A percentile compares a stretch with the other conserved stretches of the same genome.
phyloP scores from a whole-genome alignment of 2,888 invertebrate species.

The Gastrophysa polygoni region DNA sequence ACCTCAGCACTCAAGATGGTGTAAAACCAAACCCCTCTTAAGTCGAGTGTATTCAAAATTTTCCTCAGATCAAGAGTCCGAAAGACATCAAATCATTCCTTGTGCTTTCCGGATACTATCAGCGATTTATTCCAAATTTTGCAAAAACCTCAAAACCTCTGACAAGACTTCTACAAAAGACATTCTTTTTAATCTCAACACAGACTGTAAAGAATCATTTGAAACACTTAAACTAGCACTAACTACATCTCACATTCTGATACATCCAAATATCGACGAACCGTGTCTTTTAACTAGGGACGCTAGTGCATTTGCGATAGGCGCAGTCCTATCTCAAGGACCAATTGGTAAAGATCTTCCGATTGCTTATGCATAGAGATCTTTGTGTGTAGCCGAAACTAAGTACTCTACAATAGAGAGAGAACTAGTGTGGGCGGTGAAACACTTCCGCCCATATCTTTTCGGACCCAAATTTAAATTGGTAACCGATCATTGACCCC shows the following conservation, averaged over 20 bases:
- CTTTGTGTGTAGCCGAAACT: too few relatives aligned
- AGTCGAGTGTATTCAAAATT: background rate
- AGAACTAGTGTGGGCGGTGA: too few relatives aligned
- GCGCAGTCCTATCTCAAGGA: slow-evolving; percentile 41
- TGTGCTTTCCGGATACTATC: background rate
- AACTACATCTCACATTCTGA: slow-evolving; percentile 26
- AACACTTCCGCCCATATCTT: too few relatives aligned
- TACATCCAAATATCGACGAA: slow-evolving; percentile 46
- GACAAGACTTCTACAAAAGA: background rate
- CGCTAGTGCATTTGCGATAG: slow-evolving; percentile 44
- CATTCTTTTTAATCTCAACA: slow-evolving; percentile 34
- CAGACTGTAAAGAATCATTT: background rate
- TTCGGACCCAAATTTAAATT: too few relatives aligned
- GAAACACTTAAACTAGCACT: background rate
- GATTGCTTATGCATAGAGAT: too few relatives aligned
- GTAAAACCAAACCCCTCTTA: background rate
- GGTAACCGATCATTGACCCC: too few relatives aligned
- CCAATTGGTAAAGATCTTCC: slow-evolving; percentile 41
- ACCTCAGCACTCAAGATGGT: background rate
- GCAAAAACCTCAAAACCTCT: slow-evolving; percentile 10
- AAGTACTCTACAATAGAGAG: too few relatives aligned
- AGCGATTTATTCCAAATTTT: background rate
- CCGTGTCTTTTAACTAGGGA: slow-evolving; percentile 45
- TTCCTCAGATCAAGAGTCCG: background rate
- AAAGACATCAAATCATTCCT: slow-evolving; percentile 4